Base-by-base conservation (phyloP, 2,888 invertebrate genomes). In the Tromatobia lineatoria region DNA sequence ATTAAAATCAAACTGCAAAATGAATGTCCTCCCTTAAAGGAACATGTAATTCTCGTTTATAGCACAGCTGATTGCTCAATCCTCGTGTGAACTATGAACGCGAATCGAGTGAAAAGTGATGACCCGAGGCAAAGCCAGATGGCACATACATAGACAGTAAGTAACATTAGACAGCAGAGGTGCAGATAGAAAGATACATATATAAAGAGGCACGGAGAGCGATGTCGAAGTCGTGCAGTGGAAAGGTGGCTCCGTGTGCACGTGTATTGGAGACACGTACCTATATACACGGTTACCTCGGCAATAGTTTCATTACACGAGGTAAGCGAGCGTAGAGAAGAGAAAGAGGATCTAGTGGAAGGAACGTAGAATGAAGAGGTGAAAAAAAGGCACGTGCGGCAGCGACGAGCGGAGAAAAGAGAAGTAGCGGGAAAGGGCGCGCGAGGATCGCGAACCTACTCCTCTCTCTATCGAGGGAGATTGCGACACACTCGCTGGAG, bases 21-120 rank as follows among this genome's bases (percentile, higher is more conserved):
- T 38, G 8, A 7, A 2, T 70, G 7, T 34, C 52, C 18, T 18
- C 1, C 18, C 50, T 57, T 18, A 10, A 45, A 23, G 57, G n/a
- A 57, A 45, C 57, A n/a, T 8, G 23, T 45, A 15, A 59, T 73
- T 69, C 67, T 54, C 23, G 23, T 57, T 15, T 57, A 11, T 13
- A 25, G 13, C 67, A 23, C n/a, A 25, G 47, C 67, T 20, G 29
- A 52, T 83, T 83, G 83, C 83, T 76, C 83, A 83, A 83, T 80
- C 80, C 71, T 70, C 83, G 83, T 76, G 80, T 80, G 83, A 83
- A 83, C 83, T 82, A 73, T 73, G 78, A 82, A 78, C 78, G 78
- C 69, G 67, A 73, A 74, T 74, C 45, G 77, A 64, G 59, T 25
- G 78, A 50, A 50, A 29, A 61, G 67, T 71, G 73, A 78, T 74